These are phyloP conservation scores for Triops longicaudatus DNA, from an alignment of 1,140 invertebrate genomes.

Conservation along the genomic window DNA sequence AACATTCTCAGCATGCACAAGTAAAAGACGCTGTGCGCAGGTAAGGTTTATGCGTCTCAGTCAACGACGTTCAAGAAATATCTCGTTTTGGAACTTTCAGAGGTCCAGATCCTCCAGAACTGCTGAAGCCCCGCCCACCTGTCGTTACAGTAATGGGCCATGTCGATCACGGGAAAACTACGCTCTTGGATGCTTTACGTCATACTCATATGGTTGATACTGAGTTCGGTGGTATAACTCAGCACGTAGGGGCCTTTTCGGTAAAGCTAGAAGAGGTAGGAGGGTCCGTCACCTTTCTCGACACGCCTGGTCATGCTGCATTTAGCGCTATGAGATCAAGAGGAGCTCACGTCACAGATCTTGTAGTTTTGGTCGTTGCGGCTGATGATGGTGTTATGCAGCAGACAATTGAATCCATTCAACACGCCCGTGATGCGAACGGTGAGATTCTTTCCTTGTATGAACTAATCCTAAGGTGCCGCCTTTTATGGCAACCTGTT, in stretches of 20 bases:
- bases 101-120: slow-evolving; percentile 50
- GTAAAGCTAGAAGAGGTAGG: slow-evolving; percentile 52
- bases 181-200: slow-evolving; percentile 81
- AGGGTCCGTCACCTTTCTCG: slow-evolving; percentile 83
- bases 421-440: slow-evolving; percentile 62
- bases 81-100: slow-evolving; percentile 19
- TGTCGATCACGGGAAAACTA: slow-evolving; percentile 99
- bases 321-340: slow-evolving; percentile 84
- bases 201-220: slow-evolving; percentile 73
- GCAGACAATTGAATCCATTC: slow-evolving; percentile 78
- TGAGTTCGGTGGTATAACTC: slow-evolving; percentile 99
- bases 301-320: slow-evolving; percentile 99
- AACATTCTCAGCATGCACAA: slow-evolving; percentile 37
- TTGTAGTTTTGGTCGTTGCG: slow-evolving; percentile 92
- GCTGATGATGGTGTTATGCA: slow-evolving; percentile 99
- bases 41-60: slow-evolving; percentile 32
- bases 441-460: slow-evolving; percentile 39
- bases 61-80: slow-evolving; percentile 33
- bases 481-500: neutral
- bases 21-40: slow-evolving; percentile 35
- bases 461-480: neutral
- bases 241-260: slow-evolving; percentile 97
- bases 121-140: slow-evolving; percentile 62
- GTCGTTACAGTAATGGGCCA: slow-evolving; percentile 99
- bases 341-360: slow-evolving; percentile 86